These are phyloP conservation scores for Drosophila borealis DNA, from an alignment of 2,888 invertebrate species.

Conservation along the genomic window DNA sequence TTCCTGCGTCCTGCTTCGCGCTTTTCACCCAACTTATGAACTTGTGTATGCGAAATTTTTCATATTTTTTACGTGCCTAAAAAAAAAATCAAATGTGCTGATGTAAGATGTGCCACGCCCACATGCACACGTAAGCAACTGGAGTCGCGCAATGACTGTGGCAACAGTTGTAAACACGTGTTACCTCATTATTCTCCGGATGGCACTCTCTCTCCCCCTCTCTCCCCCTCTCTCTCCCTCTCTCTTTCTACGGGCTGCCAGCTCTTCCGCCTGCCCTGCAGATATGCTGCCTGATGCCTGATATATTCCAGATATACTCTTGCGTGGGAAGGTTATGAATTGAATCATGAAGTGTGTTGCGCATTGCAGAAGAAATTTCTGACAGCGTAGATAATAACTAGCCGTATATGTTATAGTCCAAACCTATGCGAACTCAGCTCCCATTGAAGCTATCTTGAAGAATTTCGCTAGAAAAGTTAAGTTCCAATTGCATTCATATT, in stretches of 20 bases:
- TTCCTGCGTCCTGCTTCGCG: slow-evolving; percentile 32
- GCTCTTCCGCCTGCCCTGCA: neutral
- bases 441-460: no score
- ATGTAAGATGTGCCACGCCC: slow-evolving; percentile 26
- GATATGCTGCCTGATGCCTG: slow-evolving; percentile 11
- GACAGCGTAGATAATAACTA: no score
- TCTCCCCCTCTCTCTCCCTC: neutral
- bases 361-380: no score
- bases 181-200: slow-evolving; percentile 45
- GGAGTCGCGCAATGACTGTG: slow-evolving; percentile 13
- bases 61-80: slow-evolving; percentile 76
- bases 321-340: no score
- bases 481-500: no score
- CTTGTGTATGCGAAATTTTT: slow-evolving; percentile 69
- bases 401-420: no score
- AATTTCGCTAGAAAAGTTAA: no score
- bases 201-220: slow-evolving; percentile 4
- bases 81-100: slow-evolving; percentile 60
- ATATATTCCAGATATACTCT: neutral
- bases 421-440: no score
- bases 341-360: no score
- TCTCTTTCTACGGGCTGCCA: neutral
- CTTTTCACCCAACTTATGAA: slow-evolving; percentile 64
- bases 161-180: slow-evolving; percentile 59
- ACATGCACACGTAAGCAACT: neutral